phyloP scores from a whole-genome alignment of 30 jellyfish, hydroid and myxozoan genomes.

The Nemopilema nomurai region DNA sequence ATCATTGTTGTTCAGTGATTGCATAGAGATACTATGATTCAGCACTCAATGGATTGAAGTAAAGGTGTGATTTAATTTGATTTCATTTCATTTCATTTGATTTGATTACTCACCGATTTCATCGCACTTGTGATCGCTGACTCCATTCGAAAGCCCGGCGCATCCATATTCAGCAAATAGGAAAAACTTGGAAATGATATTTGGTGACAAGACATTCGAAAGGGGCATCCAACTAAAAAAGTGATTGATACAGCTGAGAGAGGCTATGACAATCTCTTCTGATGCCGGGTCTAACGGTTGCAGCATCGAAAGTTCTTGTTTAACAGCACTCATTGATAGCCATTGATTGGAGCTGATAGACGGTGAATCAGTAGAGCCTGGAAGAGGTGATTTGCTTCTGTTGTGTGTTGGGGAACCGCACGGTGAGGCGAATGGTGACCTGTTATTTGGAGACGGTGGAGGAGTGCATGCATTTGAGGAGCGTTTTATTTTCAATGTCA shows the following conservation, averaged over 20 bases:
- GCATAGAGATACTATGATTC: no score
- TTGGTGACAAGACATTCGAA: constrained; percentile 71
- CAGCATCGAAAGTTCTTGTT: constrained; percentile 13
- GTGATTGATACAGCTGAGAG: constrained; percentile 74
- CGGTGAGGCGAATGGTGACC: constrained; percentile 88
- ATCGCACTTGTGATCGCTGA: constrained; percentile 49
- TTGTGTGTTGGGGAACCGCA: constrained; percentile 57
- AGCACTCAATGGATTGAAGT: no score
- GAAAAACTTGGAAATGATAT: constrained; percentile 67
- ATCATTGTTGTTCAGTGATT: no score
- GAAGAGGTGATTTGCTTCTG: constrained; percentile 54
- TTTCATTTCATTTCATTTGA: no score
- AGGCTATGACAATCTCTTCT: constrained; percentile 79
- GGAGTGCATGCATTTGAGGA: constrained; percentile 77
- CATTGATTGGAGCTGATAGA: constrained; percentile 20
- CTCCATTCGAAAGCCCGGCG: constrained; percentile 36
- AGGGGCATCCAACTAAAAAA: constrained; percentile 90
- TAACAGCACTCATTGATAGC: constrained; percentile 21
- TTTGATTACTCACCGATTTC: constrained; percentile 66
- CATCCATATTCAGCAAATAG: constrained; percentile 83
- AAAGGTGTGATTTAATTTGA: no score
- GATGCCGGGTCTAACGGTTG: constrained; percentile 63
- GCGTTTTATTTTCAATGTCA: constrained; percentile 50
- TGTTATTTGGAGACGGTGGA: constrained; percentile 92
- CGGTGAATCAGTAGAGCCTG: background rate